Conservation (phyloP, 2,113 vertebrate species). For the Cettia cetti region DNA sequence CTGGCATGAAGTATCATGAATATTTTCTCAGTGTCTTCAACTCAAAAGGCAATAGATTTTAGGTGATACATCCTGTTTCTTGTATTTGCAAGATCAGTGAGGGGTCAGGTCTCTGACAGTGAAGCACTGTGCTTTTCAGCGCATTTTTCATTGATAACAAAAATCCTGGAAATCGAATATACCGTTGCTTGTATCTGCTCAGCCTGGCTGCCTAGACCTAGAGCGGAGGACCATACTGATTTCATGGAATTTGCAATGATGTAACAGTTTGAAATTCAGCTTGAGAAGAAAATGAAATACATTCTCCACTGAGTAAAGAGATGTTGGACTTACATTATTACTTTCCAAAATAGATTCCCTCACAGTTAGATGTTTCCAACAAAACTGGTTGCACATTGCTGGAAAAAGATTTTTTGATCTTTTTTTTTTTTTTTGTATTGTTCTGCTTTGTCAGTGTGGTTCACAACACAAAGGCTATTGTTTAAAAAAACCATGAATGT, state of each 20-base stretch:
- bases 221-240: not conserved
- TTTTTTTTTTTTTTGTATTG: not conserved
- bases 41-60: not conserved
- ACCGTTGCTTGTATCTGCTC: not conserved
- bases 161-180: not conserved
- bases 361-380: not conserved
- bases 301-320: not conserved
- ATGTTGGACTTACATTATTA: not conserved
- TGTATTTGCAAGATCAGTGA: not conserved
- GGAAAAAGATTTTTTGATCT: not conserved
- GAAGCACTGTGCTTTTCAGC: not conserved
- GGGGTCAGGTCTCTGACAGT: not conserved
- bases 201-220: not conserved
- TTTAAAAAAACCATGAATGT: conserved; percentile 12
- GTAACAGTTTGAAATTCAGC: not conserved
- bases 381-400: not conserved
- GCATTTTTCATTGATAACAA: not conserved
- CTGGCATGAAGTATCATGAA: not conserved
- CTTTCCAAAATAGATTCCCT: not conserved
- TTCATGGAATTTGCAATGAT: not conserved
- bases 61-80: not conserved
- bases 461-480: conserved; percentile 54
- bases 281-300: not conserved
- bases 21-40: not conserved
- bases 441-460: conserved; percentile 26